Evolutionary conservation across 2,888 invertebrate species (phyloP), one percentile per base, ranked within the genome.

Genomic region (Volucella inflata): DNA sequence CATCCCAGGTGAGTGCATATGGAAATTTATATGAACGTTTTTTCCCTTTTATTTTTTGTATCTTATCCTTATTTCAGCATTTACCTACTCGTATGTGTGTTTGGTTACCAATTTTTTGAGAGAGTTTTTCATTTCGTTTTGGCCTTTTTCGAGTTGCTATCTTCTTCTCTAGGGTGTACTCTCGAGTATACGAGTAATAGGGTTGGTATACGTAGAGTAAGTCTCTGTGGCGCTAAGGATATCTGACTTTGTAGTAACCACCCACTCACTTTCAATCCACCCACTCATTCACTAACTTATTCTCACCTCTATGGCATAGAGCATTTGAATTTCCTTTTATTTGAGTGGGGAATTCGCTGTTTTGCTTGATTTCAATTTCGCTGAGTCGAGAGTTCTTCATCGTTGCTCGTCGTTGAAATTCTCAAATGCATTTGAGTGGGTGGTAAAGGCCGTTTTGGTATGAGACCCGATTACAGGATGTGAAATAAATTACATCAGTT

Each of bases 1-100:
- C 77, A 77, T 85, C 85, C 85, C 85, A 85, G 85, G 85, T 85
- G 85, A 85, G 85, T 85, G 85, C 85, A 85, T 85, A 85, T 85
- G 85, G 85, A 85, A 85, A 85, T 85, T 81, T 85, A 85, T 85
- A 76, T 76, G 81, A 81, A 71, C 70, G 57, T 36, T 75, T 40
- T 57, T 17, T 46, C 4, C 48, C 46, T 44, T 78, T 46, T 74
- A 68, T 50, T 30, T 48, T 60, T 8, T 44, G 30, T 44, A 2
- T 17, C 16, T 40, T 59, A n/a, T 4, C 38, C 42, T 40, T 21
- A 38, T 59, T 11, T 30, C 53, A 55, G 21, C 21, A 21, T 21
- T 30, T 30, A 30, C 30, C 30, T 30, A 30, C 30, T 30, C 30
- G 30, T 30, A 30, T 30, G 30, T 30, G 30, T 30, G 30, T 46